Evolutionary conservation across 2,113 vertebrate genomes (phyloP).

Genomic region (Saiga tatarica): DNA sequence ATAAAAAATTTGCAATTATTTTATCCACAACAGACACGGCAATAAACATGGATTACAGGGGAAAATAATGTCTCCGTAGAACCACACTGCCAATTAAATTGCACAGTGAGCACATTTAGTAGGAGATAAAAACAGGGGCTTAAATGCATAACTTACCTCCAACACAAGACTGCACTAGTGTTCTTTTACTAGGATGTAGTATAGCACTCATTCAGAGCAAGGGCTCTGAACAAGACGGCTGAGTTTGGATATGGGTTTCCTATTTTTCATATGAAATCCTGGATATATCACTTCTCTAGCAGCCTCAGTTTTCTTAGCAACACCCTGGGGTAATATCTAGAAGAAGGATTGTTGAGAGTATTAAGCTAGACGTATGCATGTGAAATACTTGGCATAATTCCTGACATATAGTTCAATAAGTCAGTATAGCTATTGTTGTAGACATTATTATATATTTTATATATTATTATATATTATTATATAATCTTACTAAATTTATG

Average conservation of each 20-base stretch:
- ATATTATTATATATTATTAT: too few species aligned
- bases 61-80: neutral
- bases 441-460: neutral
- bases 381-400: neutral
- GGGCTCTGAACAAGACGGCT: fast-evolving
- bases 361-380: neutral
- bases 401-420: neutral
- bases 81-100: neutral
- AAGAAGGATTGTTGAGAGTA: fast-evolving
- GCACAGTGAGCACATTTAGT: neutral
- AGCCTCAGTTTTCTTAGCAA: neutral
- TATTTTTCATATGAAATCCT: neutral
- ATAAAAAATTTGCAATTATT: neutral
- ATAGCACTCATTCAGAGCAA: neutral
- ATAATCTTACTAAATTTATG: neutral
- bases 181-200: neutral
- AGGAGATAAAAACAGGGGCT: neutral
- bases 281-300: neutral
- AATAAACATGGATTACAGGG: neutral
- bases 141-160: neutral
- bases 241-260: neutral
- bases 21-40: neutral
- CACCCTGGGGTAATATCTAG: neutral
- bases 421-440: neutral
- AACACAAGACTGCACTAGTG: neutral